Evolutionary conservation across 2,888 invertebrate species (phyloP).

Genomic region (Agriopis aurantiaria): DNA sequence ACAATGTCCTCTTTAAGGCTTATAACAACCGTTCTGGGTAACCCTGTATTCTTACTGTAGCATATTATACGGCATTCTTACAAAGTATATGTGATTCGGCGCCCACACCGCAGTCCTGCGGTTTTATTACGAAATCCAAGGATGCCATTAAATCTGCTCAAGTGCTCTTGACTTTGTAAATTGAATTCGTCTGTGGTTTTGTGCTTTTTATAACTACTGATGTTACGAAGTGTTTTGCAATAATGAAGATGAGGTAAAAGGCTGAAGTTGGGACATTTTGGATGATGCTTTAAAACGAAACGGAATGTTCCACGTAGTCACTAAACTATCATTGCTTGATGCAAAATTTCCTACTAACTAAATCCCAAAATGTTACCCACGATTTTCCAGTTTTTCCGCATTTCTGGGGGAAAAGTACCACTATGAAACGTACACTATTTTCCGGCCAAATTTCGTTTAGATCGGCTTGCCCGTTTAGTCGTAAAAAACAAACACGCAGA

Average conservation of each 20-base stretch:
- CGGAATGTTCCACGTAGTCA: neutral
- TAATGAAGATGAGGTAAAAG: neutral
- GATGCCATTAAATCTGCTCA: slow-evolving; percentile 13
- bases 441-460: no score
- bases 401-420: no score
- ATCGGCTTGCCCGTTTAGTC: no score
- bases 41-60: neutral
- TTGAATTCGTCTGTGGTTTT: slow-evolving; percentile 8
- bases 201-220: slow-evolving; percentile 3
- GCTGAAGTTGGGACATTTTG: neutral
- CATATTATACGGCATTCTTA: neutral
- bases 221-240: neutral
- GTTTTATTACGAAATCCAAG: slow-evolving; percentile 16
- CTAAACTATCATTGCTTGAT: no score
- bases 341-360: no score
- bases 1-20: neutral
- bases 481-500: no score
- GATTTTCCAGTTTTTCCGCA: no score
- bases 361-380: no score
- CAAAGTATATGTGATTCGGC: neutral
- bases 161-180: slow-evolving; percentile 10
- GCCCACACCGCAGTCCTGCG: neutral
- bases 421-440: no score
- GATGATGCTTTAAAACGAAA: neutral
- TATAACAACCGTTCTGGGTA: neutral